A percentile compares a stretch with the other conserved stretches of the same genome.
Conservation (phyloP, 2,888 invertebrate genomes). For the Parnassius mnemosyne region DNA sequence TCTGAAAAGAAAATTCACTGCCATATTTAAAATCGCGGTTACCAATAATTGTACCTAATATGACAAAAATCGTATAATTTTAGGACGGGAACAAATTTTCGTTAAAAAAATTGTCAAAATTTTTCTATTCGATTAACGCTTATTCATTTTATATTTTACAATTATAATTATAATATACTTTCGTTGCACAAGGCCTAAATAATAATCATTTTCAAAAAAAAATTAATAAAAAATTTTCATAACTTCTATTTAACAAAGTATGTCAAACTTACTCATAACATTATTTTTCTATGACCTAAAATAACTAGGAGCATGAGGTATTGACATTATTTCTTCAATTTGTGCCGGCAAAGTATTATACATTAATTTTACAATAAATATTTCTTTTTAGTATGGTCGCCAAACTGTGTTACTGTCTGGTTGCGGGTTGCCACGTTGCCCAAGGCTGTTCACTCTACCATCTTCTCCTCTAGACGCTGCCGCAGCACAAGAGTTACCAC, state of each 20-base stretch:
- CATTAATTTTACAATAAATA: slow-evolving; percentile 27
- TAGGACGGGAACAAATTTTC: slow-evolving; percentile 69
- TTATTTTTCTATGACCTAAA: slow-evolving; percentile 9
- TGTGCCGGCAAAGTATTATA: neutral
- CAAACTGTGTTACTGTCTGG: slow-evolving; percentile 86
- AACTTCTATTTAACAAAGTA: slow-evolving; percentile 3
- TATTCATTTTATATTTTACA: slow-evolving; percentile 35
- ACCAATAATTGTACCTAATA: slow-evolving; percentile 6
- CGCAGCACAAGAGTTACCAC: slow-evolving; percentile 79
- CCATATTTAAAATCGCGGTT: neutral
- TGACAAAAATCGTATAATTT: slow-evolving; percentile 59
- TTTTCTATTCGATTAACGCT: slow-evolving; percentile 44
- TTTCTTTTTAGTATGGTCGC: slow-evolving; percentile 84
- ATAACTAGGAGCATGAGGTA: slow-evolving; percentile 27
- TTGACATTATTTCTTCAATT: slow-evolving; percentile 24
- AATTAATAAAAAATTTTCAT: neutral
- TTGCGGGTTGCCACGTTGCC: slow-evolving; percentile 82
- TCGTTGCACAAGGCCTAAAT: slow-evolving; percentile 54
- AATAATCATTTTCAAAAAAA: slow-evolving; percentile 12
- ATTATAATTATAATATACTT: slow-evolving; percentile 52
- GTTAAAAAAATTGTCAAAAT: slow-evolving; percentile 44
- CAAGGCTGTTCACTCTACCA: slow-evolving; percentile 77
- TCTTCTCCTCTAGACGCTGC: slow-evolving; percentile 80
- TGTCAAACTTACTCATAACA: slow-evolving; percentile 25
- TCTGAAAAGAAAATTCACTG: neutral